Conservation (phyloP, 2,797 vertebrate genomes). For the Helostoma temminkii region DNA sequence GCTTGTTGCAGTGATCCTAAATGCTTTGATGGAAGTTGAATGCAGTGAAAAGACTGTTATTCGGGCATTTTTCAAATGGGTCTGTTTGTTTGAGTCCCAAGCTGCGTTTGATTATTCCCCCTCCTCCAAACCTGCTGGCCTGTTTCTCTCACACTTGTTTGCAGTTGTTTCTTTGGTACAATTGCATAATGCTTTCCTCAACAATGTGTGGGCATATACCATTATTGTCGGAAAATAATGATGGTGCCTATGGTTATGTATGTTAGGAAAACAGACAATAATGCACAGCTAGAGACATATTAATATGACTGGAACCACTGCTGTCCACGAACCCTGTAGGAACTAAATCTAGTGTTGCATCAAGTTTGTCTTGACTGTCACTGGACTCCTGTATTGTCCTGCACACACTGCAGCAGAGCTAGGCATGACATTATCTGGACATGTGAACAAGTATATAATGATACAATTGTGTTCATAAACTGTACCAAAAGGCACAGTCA, state of each 20-base stretch:
- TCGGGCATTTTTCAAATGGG: not conserved
- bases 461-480: not conserved
- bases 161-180: not conserved
- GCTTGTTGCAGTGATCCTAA: not conserved
- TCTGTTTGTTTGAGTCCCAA: not conserved
- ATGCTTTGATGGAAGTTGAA: not conserved
- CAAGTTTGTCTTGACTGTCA: not conserved
- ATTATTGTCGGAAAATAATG: conserved; percentile 24
- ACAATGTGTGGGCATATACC: conserved; percentile 9
- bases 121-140: not conserved
- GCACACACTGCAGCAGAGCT: not conserved
- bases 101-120: not conserved
- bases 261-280: not conserved
- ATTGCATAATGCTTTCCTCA: not conserved
- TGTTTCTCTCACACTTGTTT: not conserved
- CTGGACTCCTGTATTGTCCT: conserved; percentile 1
- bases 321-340: not conserved
- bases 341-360: not conserved
- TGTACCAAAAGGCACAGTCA: not conserved
- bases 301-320: not conserved
- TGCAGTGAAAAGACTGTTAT: not conserved
- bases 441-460: not conserved
- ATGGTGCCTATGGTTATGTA: not conserved
- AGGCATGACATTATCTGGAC: not conserved
- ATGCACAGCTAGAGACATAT: not conserved